Evolutionary conservation across 2,888 invertebrate genomes (phyloP).

Genomic region (Dasypolia templi): DNA sequence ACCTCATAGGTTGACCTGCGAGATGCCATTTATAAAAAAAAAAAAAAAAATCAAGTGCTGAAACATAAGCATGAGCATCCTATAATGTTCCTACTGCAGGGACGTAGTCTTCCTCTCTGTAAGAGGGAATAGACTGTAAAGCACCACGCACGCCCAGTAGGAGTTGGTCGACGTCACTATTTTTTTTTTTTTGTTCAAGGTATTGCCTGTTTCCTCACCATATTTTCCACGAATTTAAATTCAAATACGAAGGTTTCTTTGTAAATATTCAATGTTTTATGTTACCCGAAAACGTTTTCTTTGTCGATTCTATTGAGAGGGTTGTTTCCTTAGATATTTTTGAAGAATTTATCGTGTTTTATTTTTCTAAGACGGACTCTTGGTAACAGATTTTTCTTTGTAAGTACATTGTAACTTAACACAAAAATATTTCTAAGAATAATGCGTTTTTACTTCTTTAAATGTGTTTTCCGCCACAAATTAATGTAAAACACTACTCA

Average conservation of each 20-base stretch:
- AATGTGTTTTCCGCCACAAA: background rate
- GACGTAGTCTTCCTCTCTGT: background rate
- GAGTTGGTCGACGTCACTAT: no score
- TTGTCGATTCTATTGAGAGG: constrained; percentile 23
- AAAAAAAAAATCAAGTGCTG: background rate
- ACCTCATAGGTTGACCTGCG: no score
- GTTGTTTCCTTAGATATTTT: constrained; percentile 8
- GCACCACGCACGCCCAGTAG: background rate
- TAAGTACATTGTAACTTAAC: background rate
- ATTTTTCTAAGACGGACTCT: constrained; percentile 4
- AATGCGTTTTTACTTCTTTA: background rate
- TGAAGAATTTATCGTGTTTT: constrained; percentile 10
- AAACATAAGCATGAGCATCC: background rate
- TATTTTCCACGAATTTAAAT: no score
- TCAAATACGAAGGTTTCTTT: constrained; percentile 17
- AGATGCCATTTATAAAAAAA: no score
- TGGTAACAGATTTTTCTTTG: background rate
- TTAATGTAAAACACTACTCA: background rate
- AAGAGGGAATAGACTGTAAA: background rate
- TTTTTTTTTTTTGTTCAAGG: background rate
- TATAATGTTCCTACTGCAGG: background rate
- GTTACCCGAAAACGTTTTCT: constrained; percentile 16
- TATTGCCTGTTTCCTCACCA: no score
- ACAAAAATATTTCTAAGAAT: background rate
- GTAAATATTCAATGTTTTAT: constrained; percentile 31